A percentile compares a stretch with the other conserved stretches of the same genome.
phyloP scores from a whole-genome alignment of 1,140 invertebrate genomes.

The Drosophila chauvacae region DNA sequence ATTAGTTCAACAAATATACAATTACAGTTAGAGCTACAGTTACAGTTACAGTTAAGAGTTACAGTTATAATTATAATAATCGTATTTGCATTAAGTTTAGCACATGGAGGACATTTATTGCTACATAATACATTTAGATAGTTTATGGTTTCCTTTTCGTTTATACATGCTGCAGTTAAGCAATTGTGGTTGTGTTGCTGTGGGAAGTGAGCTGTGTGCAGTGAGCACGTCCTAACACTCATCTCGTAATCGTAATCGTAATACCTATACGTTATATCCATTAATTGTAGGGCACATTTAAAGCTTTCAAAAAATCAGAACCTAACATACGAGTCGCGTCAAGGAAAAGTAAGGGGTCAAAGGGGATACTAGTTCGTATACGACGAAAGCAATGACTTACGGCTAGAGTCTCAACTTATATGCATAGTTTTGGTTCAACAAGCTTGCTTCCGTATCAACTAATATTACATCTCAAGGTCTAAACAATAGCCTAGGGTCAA shows the following conservation, averaged over 20 bases:
- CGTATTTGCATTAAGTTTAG: conserved; percentile 72
- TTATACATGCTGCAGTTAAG: conserved; percentile 41
- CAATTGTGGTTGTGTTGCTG: neutral
- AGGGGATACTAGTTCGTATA: conserved; percentile 13
- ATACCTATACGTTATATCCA: conserved; percentile 9
- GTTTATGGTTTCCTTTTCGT: conserved; percentile 47
- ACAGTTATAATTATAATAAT: conserved; percentile 48
- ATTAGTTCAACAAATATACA: conserved; percentile 74
- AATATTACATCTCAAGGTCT: conserved; percentile 17
- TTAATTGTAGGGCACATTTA: conserved; percentile 78
- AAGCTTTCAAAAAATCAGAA: conserved; percentile 77
- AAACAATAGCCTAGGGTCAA: conserved; percentile 66
- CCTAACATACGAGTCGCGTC: conserved; percentile 38
- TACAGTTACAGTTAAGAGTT: conserved; percentile 36
- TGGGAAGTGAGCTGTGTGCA: conserved; percentile 7
- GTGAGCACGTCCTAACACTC: conserved; percentile 23
- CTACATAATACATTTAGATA: conserved; percentile 76
- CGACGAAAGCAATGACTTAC: conserved; percentile 37
- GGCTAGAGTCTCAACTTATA: conserved; percentile 58
- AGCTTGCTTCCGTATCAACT: conserved; percentile 64
- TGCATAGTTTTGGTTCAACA: conserved; percentile 78
- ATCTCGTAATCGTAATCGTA: conserved; percentile 22
- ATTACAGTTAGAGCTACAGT: conserved; percentile 42
- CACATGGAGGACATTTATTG: conserved; percentile 84
- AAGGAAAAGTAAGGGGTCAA: conserved; percentile 3